Base-by-base conservation (phyloP, 2,888 invertebrate genomes). In the Balanococcus diminutus region DNA sequence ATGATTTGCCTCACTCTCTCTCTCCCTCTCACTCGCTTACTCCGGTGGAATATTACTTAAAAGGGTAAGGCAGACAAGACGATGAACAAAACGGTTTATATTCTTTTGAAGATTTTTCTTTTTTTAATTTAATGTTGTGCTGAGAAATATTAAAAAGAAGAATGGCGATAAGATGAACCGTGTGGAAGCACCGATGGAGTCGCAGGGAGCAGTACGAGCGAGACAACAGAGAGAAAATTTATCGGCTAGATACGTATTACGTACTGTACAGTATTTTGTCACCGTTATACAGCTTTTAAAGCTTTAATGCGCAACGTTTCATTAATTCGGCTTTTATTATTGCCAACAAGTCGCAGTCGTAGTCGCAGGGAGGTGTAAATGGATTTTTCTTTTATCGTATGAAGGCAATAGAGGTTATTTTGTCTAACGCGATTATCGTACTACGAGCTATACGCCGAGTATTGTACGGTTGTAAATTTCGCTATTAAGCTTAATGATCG, bases 321-420 rank as follows among this genome's bases (percentile, higher is more conserved):
- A 32, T 75, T 75, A 75, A 75, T 75, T 75, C 75, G 75, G 75
- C 75, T 75, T 75, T 75, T 75, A 75, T 75, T 75, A 75, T 75
- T 32, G 75, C 61, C 61, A 67, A 67, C 61, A 67, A 67, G 61
- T 67, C 61, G 67, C 25, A 28, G 61, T 67, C 61, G 67, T 11
- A 14, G 28, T 31, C 28, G 75, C 31, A 75, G 61, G 32, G 75
- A 75, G 75, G 75, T 75, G 75, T 75, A 75, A 75, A 75, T 75
- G 75, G 75, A 75, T 75, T 75, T 32, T 75, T 75, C 75, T 75
- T 75, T 75, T 75, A 75, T 75, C 32, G 75, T 32, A 67, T 25
- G 11, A 32, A 14, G 22, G 61, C 25, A 2, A 28, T 51, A 8
- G 25, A 8, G 25, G 61, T 67, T 67, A 67, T 67, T 67, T 67